These are phyloP conservation scores for Panagrolaimus sp. DNA, from an alignment of 1,140 invertebrate species.

Conservation along the genomic window DNA sequence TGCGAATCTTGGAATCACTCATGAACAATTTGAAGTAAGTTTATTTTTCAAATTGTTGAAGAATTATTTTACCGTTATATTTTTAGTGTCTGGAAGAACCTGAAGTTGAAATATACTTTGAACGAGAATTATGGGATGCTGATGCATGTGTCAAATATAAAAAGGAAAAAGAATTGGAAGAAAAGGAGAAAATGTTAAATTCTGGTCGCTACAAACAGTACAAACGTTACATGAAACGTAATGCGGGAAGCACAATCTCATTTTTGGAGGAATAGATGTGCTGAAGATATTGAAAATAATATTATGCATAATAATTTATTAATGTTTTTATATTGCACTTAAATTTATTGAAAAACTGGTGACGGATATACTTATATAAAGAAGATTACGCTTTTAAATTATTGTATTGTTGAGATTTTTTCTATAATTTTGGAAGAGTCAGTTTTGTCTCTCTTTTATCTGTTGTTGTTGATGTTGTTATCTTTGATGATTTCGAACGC, in stretches of 20 bases:
- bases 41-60: background rate
- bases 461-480: conserved; percentile 9
- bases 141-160: conserved; percentile 76
- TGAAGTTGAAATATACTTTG: conserved; percentile 71
- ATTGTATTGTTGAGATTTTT: background rate
- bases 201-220: conserved; percentile 72
- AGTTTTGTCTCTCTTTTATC: background rate
- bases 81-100: conserved; percentile 69
- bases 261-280: conserved; percentile 10
- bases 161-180: conserved; percentile 73
- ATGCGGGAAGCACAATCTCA: conserved; percentile 61
- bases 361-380: background rate
- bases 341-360: conserved; percentile 7
- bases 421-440: conserved; percentile 4
- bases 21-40: conserved; percentile 65
- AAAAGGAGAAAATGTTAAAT: conserved; percentile 73
- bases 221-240: conserved; percentile 71
- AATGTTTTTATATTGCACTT: conserved; percentile 8
- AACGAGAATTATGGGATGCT: conserved; percentile 74
- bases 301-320: conserved; percentile 6
- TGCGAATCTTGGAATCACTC: conserved; percentile 69
- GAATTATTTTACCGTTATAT: conserved; percentile 25
- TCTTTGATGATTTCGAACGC: background rate
- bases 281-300: no score
- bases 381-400: background rate